Conservation (phyloP, 2,888 invertebrate genomes). For the Scrobipalpa costella region DNA sequence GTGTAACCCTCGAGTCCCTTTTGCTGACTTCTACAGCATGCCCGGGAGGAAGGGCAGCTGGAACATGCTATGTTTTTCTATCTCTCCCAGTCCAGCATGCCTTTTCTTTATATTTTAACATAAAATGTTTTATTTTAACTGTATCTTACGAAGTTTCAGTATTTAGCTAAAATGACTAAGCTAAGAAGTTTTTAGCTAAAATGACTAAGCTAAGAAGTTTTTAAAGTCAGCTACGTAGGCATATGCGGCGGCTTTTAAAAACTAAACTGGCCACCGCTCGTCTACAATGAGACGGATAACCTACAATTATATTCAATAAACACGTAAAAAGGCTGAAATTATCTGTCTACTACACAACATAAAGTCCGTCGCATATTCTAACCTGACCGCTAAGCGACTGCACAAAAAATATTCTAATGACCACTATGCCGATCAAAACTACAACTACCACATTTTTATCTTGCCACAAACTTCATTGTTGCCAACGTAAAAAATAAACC, state of each 20-base stretch:
- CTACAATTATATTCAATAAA: conserved; percentile 52
- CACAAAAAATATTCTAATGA: not conserved
- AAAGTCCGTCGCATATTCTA: conserved; percentile 26
- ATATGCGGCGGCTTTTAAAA: not conserved
- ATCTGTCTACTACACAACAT: conserved; percentile 30
- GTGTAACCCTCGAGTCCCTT: too few species aligned
- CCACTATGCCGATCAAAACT: not conserved
- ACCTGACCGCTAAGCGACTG: conserved; percentile 30
- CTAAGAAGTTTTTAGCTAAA: not conserved
- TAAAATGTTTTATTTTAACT: not conserved
- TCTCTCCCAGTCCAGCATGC: too few species aligned
- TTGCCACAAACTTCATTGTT: conserved; percentile 46
- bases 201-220: not conserved
- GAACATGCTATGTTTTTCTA: too few species aligned
- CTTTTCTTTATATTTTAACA: not conserved
- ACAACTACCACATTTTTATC: conserved; percentile 38
- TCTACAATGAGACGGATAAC: conserved; percentile 20
- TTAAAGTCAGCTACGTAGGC: not conserved
- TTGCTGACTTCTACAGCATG: too few species aligned
- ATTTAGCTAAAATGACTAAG: not conserved
- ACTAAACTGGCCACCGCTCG: not conserved
- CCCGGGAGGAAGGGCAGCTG: too few species aligned
- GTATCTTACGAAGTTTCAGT: not conserved
- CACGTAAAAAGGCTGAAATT: conserved; percentile 44
- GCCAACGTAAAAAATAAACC: conserved; percentile 44